Base-by-base conservation (phyloP, 2,888 invertebrate species). In the Sympetrum striolatum region DNA sequence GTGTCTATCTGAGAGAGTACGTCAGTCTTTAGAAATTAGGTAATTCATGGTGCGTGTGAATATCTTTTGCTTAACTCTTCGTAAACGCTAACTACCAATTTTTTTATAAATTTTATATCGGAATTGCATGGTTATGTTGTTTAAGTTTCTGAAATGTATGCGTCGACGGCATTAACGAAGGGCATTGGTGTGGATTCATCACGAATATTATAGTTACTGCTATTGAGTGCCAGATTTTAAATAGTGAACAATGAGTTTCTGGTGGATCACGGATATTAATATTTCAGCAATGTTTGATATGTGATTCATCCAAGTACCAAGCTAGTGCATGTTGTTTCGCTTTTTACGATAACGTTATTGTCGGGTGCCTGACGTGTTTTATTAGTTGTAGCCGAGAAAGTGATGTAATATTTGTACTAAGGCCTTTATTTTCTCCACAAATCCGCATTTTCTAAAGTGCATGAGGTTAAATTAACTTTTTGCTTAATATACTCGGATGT, bases 1-100 rank as follows among this genome's bases (percentile, higher is more conserved):
- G 95, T 95, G 95, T 94, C 94, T 94, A 94, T 94, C 94, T 94
- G 93, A 93, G 93, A 94, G 94, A 94, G 94, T 94, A 94, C 94
- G 94, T 94, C 94, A 94, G 94, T 94, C 93, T 93, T 60, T 86
- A 86, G 86, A 86, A 37, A 90, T 58, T 90, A 90, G 90, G 90
- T 90, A 90, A 90, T 80, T 86, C 48, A 37, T 86, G 58, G 86
- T 60, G 58, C 8, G 60, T 37, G 86, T 64, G 86, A n/a, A 48
- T n/a, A 35, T 37, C 58, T 39, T 37, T 22, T 8, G 60, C 86
- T 64, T 18, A 5, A 60, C 15, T 58, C 64, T 14, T 35, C 22
- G 60, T 86, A 37, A 86, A 60, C 39, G 22, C 64, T 12, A 86
- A 60, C 53, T 14, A 3, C 86, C 37, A 39, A n/a, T 37, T 60